Conservation (phyloP, 2,113 vertebrate species). For the Gorsachius goisagi region DNA sequence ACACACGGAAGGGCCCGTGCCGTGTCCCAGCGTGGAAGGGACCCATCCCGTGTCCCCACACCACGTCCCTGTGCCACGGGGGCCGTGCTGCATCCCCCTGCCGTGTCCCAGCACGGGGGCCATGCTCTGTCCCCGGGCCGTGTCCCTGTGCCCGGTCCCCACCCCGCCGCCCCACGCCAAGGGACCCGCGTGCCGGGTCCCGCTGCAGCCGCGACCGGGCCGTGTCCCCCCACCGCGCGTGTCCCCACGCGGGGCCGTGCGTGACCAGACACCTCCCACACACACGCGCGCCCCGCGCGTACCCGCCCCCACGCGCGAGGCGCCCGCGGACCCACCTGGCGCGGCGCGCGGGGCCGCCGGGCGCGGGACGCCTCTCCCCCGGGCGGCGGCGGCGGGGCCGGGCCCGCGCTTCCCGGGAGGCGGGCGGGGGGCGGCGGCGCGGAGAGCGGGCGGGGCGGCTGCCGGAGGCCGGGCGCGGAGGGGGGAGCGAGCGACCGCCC, state of each 20-base stretch:
- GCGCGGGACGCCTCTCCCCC: not conserved
- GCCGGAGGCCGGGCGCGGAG: not conserved
- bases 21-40: not conserved
- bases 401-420: not conserved
- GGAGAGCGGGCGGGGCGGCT: not conserved
- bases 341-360: not conserved
- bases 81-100: no score
- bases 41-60: not conserved
- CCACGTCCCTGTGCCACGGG: not conserved
- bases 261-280: not conserved
- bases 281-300: not conserved
- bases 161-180: not conserved
- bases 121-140: no score
- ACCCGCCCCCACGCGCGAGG: not conserved
- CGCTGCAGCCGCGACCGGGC: no score
- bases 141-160: no score
- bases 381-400: not conserved
- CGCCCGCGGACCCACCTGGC: not conserved
- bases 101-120: no score
- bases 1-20: fast-evolving
- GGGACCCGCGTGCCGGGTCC: not conserved
- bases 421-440: not conserved
- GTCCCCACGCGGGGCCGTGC: not conserved
- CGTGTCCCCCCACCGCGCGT: not conserved
- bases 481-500: not conserved